A percentile compares a stretch with the other conserved stretches of the same genome.
Conservation (phyloP, 2,113 vertebrate genomes). For the Ptychochromis oligacanthus region DNA sequence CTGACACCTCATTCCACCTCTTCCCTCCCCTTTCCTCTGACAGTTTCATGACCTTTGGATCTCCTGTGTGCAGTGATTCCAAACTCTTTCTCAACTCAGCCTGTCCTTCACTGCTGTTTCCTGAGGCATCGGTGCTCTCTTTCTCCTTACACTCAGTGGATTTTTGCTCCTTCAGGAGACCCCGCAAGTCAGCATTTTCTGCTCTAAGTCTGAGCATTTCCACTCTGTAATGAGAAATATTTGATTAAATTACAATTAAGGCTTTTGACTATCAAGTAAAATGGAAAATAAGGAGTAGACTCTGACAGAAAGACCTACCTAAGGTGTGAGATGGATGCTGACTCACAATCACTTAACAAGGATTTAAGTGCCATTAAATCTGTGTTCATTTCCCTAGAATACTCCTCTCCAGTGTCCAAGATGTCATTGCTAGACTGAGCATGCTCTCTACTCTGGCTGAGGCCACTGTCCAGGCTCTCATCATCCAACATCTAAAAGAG, state of each 20-base stretch:
- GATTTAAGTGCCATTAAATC: constrained; percentile 59
- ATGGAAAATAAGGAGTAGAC: not conserved
- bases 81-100: constrained; percentile 77
- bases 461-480: constrained; percentile 25
- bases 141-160: constrained; percentile 75
- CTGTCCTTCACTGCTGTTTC: constrained; percentile 78
- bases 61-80: constrained; percentile 77
- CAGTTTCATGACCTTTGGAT: constrained; percentile 69
- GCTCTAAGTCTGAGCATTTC: constrained; percentile 62
- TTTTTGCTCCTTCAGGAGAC: constrained; percentile 80
- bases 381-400: not conserved
- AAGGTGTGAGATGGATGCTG: constrained; percentile 74
- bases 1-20: constrained; percentile 36
- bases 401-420: constrained; percentile 13
- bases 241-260: not conserved
- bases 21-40: constrained; percentile 72
- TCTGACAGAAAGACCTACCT: constrained; percentile 75
- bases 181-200: constrained; percentile 68
- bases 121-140: constrained; percentile 78
- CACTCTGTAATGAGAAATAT: constrained; percentile 60
- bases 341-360: constrained; percentile 77
- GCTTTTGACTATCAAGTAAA: not conserved
- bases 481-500: constrained; percentile 39
- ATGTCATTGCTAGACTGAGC: constrained; percentile 32
- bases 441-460: constrained; percentile 57